Conservation (phyloP, 2,888 invertebrate species). For the Calephelis perditalis region DNA sequence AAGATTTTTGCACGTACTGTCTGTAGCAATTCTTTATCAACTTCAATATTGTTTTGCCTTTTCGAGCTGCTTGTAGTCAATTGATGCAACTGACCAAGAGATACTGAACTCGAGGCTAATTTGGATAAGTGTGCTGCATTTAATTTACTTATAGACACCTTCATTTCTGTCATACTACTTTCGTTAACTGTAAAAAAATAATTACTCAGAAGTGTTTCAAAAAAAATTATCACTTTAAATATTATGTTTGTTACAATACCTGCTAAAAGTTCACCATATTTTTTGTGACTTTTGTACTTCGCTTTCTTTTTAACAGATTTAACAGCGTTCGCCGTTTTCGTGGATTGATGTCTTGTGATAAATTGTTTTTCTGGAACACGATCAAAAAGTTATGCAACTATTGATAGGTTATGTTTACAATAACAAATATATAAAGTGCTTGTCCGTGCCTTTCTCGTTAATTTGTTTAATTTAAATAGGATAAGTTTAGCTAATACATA, state of each 20-base stretch:
- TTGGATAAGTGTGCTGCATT: conserved; percentile 82
- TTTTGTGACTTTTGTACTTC: conserved; percentile 66
- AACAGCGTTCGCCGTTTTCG: conserved; percentile 57
- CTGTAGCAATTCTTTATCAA: conserved; percentile 62
- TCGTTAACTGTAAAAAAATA: conserved; percentile 77
- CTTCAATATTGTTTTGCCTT: conserved; percentile 44
- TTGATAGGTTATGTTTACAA: conserved; percentile 42
- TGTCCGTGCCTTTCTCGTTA: too few species aligned
- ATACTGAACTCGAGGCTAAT: conserved; percentile 77
- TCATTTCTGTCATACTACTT: conserved; percentile 79
- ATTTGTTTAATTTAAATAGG: neutral
- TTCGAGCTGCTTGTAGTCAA: conserved; percentile 56
- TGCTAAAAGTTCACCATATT: conserved; percentile 83
- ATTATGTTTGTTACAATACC: conserved; percentile 56
- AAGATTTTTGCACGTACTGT: conserved; percentile 62
- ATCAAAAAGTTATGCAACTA: conserved; percentile 60
- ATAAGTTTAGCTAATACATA: conserved; percentile 30
- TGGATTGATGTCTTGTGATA: conserved; percentile 58
- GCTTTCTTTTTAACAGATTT: conserved; percentile 61
- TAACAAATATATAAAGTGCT: conserved; percentile 13
- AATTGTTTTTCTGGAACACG: conserved; percentile 53
- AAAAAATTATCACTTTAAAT: conserved; percentile 6
- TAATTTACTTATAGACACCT: conserved; percentile 82
- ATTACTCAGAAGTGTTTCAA: neutral
- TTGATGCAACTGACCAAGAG: conserved; percentile 78